Evolutionary conservation across 2,888 invertebrate species (phyloP), one percentile per base, ranked within the genome.

Genomic region (Antitype chi): DNA sequence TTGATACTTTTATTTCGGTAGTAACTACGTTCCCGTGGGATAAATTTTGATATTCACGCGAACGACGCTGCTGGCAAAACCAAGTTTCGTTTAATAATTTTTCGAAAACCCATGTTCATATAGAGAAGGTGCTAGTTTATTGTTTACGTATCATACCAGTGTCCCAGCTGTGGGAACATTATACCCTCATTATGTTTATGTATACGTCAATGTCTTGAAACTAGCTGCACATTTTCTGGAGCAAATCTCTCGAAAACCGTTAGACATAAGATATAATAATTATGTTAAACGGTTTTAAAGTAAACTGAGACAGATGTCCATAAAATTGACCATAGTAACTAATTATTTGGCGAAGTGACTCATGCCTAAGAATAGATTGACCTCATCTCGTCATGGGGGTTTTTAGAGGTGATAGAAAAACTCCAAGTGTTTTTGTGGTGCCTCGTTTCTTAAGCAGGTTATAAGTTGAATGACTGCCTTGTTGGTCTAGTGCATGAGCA

Each of bases 271-370:
- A 52, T 71, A 23, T 47, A 32, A 59, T 78, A 59, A 77, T 55
- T 55, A 67, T 67, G 62, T 77, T 68, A 23, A 43, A 53, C 47
- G 53, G 43, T 52, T 69, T 25, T 72, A 73, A 66, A 73, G 64
- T 80, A 85, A 85, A 85, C 81, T 55, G 23, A 74, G 64, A 73
- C 81, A 81, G 59, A 81, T 81, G 81, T 69, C 57, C 8, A 55
- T 43, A 60, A 53, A 62, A 23, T 71, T 80, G 63, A 38, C 71
- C 68, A 66, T 71, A 71, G 72, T 63, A 9, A 43, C 66, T 47
- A 47, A 80, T 43, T 43, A 69, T 52, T 59, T n/a, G 53, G 47
- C n/a, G 25, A 55, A 38, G 32, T 69, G 79, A 80, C 47, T 84
- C 79, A 84, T 57, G 4, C 0, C 57, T 84, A 59, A 69, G 28